These are phyloP conservation scores for Ptyas mucosa DNA, from an alignment of 2,113 vertebrate genomes.

Conservation along the genomic window DNA sequence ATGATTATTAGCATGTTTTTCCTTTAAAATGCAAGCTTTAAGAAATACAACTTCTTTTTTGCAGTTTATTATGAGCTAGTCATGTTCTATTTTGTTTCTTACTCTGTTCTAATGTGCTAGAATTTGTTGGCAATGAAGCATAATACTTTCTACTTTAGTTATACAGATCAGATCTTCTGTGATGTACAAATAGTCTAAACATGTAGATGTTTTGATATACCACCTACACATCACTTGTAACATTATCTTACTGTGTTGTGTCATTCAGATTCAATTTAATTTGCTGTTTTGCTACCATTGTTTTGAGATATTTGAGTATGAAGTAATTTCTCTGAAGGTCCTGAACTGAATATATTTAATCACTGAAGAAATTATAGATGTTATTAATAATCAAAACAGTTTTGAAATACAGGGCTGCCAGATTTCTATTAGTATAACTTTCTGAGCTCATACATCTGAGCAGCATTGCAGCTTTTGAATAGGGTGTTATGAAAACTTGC, in stretches of 20 bases:
- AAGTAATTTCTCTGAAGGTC: slow-evolving; percentile 9
- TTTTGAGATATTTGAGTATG: background rate
- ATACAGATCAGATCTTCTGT: background rate
- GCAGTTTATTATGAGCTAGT: background rate
- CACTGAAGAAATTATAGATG: background rate
- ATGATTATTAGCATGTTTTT: background rate
- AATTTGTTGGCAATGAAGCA: background rate
- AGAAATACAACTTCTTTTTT: background rate
- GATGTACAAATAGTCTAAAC: slow-evolving; percentile 16
- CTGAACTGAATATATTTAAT: background rate
- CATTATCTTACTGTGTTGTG: background rate
- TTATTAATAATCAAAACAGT: background rate
- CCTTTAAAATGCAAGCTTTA: background rate
- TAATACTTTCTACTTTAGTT: slow-evolving; percentile 15
- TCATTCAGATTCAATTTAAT: slow-evolving; percentile 4
- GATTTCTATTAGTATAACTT: background rate
- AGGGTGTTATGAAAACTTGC: background rate
- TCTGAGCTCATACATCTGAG: background rate
- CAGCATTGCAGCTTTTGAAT: background rate
- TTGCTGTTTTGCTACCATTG: slow-evolving; percentile 5
- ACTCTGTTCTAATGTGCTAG: background rate
- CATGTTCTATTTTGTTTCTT: background rate
- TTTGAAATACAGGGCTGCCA: background rate
- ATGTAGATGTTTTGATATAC: slow-evolving; percentile 12
- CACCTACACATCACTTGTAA: slow-evolving; percentile 22